Evolutionary conservation across 2,113 vertebrate genomes (phyloP).

Genomic region (Pachyramphus minor): DNA sequence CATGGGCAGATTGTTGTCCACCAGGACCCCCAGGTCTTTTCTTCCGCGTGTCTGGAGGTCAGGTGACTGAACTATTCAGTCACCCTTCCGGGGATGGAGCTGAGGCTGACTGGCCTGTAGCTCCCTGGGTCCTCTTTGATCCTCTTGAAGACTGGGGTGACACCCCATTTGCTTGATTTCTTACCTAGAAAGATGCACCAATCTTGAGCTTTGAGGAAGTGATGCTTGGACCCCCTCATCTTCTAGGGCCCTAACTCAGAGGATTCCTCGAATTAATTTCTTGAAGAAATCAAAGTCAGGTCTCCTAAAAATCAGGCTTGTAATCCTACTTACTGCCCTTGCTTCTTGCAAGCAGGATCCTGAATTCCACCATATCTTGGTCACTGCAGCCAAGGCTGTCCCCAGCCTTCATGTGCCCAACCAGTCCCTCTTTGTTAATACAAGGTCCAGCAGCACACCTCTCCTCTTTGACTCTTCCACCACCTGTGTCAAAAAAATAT

Average conservation of each 20-base stretch:
- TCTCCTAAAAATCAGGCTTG: background rate
- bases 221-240: background rate
- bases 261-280: background rate
- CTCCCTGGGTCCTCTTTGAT: background rate
- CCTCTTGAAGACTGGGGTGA: background rate
- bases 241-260: background rate
- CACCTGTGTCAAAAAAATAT: background rate
- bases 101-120: background rate
- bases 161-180: background rate
- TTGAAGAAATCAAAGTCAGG: background rate
- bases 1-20: background rate
- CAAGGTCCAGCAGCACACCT: background rate
- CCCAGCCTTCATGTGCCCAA: accelerated
- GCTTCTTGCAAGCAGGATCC: background rate
- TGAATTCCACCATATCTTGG: background rate
- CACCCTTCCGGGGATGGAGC: background rate
- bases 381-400: background rate
- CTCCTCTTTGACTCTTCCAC: background rate
- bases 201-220: background rate
- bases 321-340: background rate
- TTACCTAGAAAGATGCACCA: background rate
- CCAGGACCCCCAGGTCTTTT: background rate
- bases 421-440: background rate
- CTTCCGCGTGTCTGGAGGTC: background rate
- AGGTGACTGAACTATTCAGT: background rate